A percentile compares a stretch with the other conserved stretches of the same genome.
phyloP scores from a whole-genome alignment of 1,140 invertebrate genomes.

The Sogatella furcifera region DNA sequence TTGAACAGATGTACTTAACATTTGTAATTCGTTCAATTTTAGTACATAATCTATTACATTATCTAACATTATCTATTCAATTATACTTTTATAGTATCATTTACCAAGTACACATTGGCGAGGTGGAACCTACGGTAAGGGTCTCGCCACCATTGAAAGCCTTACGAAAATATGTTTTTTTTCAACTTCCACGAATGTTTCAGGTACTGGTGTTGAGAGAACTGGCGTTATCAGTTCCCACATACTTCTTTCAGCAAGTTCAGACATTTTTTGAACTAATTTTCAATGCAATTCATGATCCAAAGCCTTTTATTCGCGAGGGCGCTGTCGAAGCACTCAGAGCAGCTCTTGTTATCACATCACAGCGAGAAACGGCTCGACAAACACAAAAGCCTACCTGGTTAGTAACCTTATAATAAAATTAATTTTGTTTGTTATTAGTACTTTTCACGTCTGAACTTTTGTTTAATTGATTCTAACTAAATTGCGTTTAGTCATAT shows the following conservation, averaged over 20 bases:
- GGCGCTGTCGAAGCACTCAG: conserved; percentile 84
- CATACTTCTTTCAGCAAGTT: conserved; percentile 97
- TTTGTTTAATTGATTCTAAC: no score
- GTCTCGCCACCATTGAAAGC: neutral
- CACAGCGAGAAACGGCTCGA: conserved; percentile 85
- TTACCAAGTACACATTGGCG: no score
- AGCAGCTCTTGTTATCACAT: conserved; percentile 86
- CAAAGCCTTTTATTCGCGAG: conserved; percentile 85
- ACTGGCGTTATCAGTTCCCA: conserved; percentile 89
- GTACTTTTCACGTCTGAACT: no score
- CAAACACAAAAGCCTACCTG: conserved; percentile 81
- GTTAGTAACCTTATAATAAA: no score
- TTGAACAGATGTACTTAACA: no score
- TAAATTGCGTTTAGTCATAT: no score
- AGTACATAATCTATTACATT: neutral
- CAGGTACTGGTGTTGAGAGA: conserved; percentile 81
- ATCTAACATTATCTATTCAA: neutral
- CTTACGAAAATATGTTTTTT: no score
- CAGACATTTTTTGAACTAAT: conserved; percentile 93
- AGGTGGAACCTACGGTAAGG: no score
- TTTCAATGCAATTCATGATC: conserved; percentile 84
- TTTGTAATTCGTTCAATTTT: no score
- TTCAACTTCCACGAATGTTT: no score
- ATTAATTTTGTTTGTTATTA: no score
- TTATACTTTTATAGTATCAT: no score